phyloP scores from a whole-genome alignment of 2,113 vertebrate species.

The Apeltes quadracus region DNA sequence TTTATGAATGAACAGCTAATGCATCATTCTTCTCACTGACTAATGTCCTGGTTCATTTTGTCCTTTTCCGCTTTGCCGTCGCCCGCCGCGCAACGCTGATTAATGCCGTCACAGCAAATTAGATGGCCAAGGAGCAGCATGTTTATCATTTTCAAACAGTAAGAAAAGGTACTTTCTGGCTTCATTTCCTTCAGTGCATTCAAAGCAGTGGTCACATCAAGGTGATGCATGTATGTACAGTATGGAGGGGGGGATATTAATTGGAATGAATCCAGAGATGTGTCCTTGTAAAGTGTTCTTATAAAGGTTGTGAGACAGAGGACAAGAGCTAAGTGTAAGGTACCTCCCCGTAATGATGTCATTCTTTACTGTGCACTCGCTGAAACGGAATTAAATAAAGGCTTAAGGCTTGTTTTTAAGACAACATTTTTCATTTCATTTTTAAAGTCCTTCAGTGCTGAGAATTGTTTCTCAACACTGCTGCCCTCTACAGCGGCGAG shows the following conservation, averaged over 20 bases:
- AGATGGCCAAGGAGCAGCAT: conserved; percentile 73
- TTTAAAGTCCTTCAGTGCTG: background rate
- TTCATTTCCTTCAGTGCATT: conserved; percentile 51
- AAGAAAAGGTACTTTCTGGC: conserved; percentile 49
- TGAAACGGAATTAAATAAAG: background rate
- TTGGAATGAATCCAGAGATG: conserved; percentile 39
- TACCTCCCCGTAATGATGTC: conserved; percentile 45
- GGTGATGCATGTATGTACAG: conserved; percentile 59
- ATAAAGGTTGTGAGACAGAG: conserved; percentile 54
- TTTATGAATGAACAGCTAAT: conserved; percentile 68
- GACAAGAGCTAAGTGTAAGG: conserved; percentile 41
- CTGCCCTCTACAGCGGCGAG: background rate
- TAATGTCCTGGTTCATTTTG: conserved; percentile 75
- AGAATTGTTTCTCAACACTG: background rate
- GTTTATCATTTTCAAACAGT: conserved; percentile 75
- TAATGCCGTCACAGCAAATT: conserved; percentile 78
- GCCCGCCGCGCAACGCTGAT: conserved; percentile 73
- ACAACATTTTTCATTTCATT: background rate
- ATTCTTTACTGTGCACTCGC: conserved; percentile 44
- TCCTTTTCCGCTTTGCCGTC: conserved; percentile 67
- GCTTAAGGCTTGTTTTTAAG: background rate
- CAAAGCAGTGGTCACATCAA: conserved; percentile 49
- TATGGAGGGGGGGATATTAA: conserved; percentile 47
- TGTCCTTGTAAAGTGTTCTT: conserved; percentile 64
- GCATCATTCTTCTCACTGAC: conserved; percentile 75